These are phyloP conservation scores for Epistrophe eligans DNA, from an alignment of 2,888 invertebrate genomes.

Conservation along the genomic window DNA sequence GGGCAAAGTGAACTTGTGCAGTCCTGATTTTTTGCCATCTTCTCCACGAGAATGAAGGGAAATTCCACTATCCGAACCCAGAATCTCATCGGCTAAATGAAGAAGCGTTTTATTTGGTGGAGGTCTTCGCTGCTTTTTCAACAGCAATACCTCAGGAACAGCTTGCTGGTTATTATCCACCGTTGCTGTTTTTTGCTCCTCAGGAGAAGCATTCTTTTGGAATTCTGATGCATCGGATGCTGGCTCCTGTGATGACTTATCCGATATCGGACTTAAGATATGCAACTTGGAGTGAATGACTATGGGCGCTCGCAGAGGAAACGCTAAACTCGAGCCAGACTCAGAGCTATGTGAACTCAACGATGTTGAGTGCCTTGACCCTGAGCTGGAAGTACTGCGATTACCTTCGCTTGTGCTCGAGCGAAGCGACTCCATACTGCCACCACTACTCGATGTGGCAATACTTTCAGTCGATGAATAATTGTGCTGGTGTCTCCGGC, in stretches of 20 bases:
- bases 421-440: conserved; percentile 93
- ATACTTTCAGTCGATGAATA: conserved; percentile 92
- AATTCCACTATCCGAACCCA: conserved; percentile 95
- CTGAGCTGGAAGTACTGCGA: conserved; percentile 93
- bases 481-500: conserved; percentile 79
- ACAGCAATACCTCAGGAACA: conserved; percentile 76
- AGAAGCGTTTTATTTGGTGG: conserved; percentile 90
- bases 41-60: conserved; percentile 91
- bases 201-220: conserved; percentile 91
- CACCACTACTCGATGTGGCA: conserved; percentile 94
- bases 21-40: conserved; percentile 88
- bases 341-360: conserved; percentile 94
- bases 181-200: conserved; percentile 76
- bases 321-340: conserved; percentile 86
- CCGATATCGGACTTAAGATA: conserved; percentile 94
- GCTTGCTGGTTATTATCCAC: conserved; percentile 68
- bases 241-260: conserved; percentile 94
- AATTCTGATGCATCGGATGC: conserved; percentile 93
- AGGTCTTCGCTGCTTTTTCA: conserved; percentile 84
- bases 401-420: conserved; percentile 95
- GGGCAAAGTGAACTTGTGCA: conserved; percentile 86
- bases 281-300: conserved; percentile 91
- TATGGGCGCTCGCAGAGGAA: conserved; percentile 88
- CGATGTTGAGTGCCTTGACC: conserved; percentile 92
- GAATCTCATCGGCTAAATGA: conserved; percentile 87